Base-by-base conservation (phyloP, 2,888 invertebrate genomes). In the Temnothorax rugatulus region DNA sequence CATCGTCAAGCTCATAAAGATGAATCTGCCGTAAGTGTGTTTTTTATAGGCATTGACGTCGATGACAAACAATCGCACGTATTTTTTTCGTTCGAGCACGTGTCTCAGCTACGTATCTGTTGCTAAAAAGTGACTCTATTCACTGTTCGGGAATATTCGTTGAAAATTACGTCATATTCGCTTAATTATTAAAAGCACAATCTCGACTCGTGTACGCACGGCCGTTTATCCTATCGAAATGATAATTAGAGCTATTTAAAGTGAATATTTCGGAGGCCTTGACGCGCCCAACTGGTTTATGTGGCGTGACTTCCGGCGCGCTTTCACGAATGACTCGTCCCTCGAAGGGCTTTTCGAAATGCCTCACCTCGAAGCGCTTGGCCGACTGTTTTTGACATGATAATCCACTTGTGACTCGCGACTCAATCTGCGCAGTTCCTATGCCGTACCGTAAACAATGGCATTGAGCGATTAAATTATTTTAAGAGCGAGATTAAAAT, bases 251-350 rank as follows among this genome's bases (percentile, higher is more conserved):
- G 73, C 15, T 50, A 50, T 83, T 86, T 87, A 82, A 82, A 82
- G 59, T 81, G 44, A 75, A 76, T 61, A 79, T 87, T 86, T 87
- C 57, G 86, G 21, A 76, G 90, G 68, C 90, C 92, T 92, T 92
- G 92, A 88, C 89, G 91, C 86, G 85, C 87, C 86, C 87, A 79
- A 86, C 54, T 59, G 83, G 81, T 82, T 89, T 88, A 91, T 89
- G 88, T 90, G 88, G 85, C 86, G 83, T 76, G 85, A 89, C 89
- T 90, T 92, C 91, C 91, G 91, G 84, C 84, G 83, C 84, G 82
- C 83, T 90, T 86, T 86, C 84, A 87, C 86, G 76, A 59, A 84
- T 86, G 82, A 85, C 86, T 84, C 85, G 79, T 76, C 83, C 77
- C 75, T 83, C 83, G 83, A 59, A 82, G 75, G 82, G 84, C 52